Conservation (phyloP, 2,113 vertebrate species). For the human region GRCh38 chrX:11693001-11693500, state of each 20-base stretch:
- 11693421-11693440: not conserved
- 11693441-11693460: not conserved
- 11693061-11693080: not conserved
- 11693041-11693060: constrained; percentile 26
- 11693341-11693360: not conserved
- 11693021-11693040: not conserved
- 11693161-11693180: not conserved
- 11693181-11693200: not conserved
- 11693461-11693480: not conserved
- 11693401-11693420: not conserved
- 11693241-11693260: not conserved
- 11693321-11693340: not conserved
- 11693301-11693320: not conserved
- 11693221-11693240: not conserved
- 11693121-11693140: not conserved
- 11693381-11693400: not conserved
- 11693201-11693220: not conserved
- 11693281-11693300: not conserved
- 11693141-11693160: not conserved
- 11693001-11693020: not conserved
- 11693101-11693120: constrained; percentile 14
- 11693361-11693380: not conserved
- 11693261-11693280: not conserved
- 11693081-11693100: not conserved
- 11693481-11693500: not conserved